Percentiles rank a stretch among this genome's conserved stretches.
phyloP scores from a whole-genome alignment of 1,140 invertebrate genomes.

The Aphidius gifuensis region DNA sequence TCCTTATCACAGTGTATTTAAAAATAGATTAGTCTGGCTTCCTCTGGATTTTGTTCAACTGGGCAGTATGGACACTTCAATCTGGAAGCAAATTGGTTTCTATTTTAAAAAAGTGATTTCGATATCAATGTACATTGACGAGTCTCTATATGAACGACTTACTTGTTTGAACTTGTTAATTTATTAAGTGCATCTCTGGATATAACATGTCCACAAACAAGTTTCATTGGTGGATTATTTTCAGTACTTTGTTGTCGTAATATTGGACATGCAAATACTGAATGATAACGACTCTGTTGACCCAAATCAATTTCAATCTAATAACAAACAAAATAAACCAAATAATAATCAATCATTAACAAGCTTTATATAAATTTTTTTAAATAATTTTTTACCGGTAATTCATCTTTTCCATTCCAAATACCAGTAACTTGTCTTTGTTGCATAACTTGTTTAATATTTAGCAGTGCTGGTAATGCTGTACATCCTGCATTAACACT shows the following conservation, averaged over 20 bases:
- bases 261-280: conserved; percentile 98
- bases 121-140: conserved; percentile 33
- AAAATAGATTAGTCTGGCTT: conserved; percentile 90
- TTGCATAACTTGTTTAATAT: conserved; percentile 94
- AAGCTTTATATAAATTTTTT: neutral
- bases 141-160: conserved; percentile 44
- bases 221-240: conserved; percentile 93
- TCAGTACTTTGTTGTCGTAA: conserved; percentile 94
- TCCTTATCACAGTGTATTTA: conserved; percentile 57
- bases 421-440: conserved; percentile 91
- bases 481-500: conserved; percentile 89
- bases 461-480: conserved; percentile 88
- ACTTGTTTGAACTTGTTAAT: conserved; percentile 90
- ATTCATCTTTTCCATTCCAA: conserved; percentile 93
- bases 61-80: conserved; percentile 99
- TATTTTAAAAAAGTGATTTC: conserved; percentile 45
- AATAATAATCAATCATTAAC: neutral
- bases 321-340: conserved; percentile 36
- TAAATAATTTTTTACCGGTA: conserved; percentile 70
- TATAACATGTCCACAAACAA: conserved; percentile 97
- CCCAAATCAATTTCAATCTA: conserved; percentile 91
- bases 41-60: conserved; percentile 89
- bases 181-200: conserved; percentile 95
- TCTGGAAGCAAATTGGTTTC: conserved; percentile 61
- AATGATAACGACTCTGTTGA: conserved; percentile 87